phyloP scores from a whole-genome alignment of 1,140 invertebrate species.

The Apocrypta bakeri region DNA sequence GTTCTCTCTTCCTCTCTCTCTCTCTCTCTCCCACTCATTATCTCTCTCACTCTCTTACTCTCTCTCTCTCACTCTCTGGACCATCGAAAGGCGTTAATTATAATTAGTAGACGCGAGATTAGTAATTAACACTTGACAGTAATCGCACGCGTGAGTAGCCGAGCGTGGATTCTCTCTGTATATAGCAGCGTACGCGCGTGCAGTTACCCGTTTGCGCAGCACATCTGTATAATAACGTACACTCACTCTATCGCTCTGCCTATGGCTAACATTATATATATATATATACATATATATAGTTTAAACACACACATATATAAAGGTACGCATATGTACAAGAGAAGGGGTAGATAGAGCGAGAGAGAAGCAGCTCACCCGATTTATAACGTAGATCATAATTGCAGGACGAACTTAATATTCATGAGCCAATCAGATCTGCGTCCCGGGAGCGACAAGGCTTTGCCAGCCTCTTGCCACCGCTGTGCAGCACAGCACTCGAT shows the following conservation, averaged over 20 bases:
- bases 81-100: slow-evolving; percentile 73
- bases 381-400: slow-evolving; percentile 76
- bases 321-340: no score
- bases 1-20: background rate
- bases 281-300: background rate
- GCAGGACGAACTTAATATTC: slow-evolving; percentile 75
- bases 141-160: slow-evolving; percentile 60
- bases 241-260: slow-evolving; percentile 12
- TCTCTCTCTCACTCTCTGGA: slow-evolving; percentile 37
- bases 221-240: slow-evolving; percentile 21
- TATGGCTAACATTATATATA: background rate
- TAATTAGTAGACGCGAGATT: slow-evolving; percentile 73
- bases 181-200: slow-evolving; percentile 19
- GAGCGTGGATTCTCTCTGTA: slow-evolving; percentile 32
- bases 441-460: slow-evolving; percentile 68
- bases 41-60: slow-evolving; percentile 11
- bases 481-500: background rate
- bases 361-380: slow-evolving; percentile 64
- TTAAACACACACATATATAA: no score
- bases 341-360: slow-evolving; percentile 51
- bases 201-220: slow-evolving; percentile 52
- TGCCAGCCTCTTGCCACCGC: slow-evolving; percentile 57
- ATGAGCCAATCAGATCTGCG: slow-evolving; percentile 75
- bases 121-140: slow-evolving; percentile 74
- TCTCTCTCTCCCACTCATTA: background rate